phyloP scores from a whole-genome alignment of 2,888 invertebrate species.

The Orgyia antiqua region DNA sequence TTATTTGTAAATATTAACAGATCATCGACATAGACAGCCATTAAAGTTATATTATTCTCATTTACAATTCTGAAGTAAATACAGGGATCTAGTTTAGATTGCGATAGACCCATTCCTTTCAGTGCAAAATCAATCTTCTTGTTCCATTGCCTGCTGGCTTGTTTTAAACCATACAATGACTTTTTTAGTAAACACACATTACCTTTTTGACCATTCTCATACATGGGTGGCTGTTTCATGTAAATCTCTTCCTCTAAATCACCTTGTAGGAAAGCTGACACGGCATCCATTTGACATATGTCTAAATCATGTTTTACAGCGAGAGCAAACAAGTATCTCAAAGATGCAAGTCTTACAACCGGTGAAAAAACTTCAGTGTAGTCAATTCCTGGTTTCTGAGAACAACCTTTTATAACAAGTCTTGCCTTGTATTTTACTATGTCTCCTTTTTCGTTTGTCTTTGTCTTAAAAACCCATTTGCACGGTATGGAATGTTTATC shows the following conservation, averaged over 20 bases:
- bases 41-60: neutral
- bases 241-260: constrained; percentile 12
- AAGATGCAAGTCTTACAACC: constrained; percentile 13
- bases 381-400: constrained; percentile 18
- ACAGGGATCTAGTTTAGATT: neutral
- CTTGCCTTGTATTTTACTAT: constrained; percentile 11
- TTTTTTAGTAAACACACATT: constrained; percentile 1
- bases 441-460: constrained; percentile 9
- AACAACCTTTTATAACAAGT: constrained; percentile 16
- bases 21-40: constrained; percentile 6
- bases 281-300: constrained; percentile 12
- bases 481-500: constrained; percentile 5
- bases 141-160: constrained; percentile 8
- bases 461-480: constrained; percentile 7
- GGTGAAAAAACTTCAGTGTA: constrained; percentile 18
- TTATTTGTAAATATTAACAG: constrained; percentile 11
- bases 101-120: constrained; percentile 1
- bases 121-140: neutral
- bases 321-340: constrained; percentile 10
- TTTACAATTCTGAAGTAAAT: neutral
- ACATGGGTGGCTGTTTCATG: constrained; percentile 5
- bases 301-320: constrained; percentile 7
- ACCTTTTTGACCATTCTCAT: constrained; percentile 1
- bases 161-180: constrained; percentile 8
- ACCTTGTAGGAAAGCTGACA: constrained; percentile 11